A percentile compares a stretch with the other conserved stretches of the same genome.
Evolutionary conservation across 1,140 invertebrate genomes (phyloP).

Genomic region (Kradibia gibbosae): DNA sequence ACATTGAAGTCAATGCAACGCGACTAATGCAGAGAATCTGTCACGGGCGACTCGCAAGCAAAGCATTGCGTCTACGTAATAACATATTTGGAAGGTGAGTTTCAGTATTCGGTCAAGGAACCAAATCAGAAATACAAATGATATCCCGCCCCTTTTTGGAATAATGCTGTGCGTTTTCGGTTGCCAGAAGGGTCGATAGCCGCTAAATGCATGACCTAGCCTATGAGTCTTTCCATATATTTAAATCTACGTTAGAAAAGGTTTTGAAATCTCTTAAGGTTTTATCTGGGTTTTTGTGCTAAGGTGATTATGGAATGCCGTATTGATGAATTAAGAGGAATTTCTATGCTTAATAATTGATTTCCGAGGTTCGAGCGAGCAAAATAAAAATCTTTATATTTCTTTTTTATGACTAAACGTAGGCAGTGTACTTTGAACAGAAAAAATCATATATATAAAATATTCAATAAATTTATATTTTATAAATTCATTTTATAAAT

Average conservation of each 20-base stretch:
- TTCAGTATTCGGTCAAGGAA: not conserved
- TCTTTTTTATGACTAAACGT: too few species aligned
- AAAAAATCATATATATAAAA: too few species aligned
- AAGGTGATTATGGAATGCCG: not conserved
- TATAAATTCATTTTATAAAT: too few species aligned
- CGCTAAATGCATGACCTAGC: not conserved
- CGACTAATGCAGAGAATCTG: not conserved
- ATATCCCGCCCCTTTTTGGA: conserved; percentile 34
- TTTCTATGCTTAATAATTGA: not conserved
- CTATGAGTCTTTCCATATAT: not conserved
- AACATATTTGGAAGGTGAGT: not conserved
- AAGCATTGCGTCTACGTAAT: conserved; percentile 15
- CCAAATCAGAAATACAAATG: conserved; percentile 40
- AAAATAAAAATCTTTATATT: too few species aligned
- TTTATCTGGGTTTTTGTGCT: not conserved
- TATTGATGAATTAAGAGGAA: not conserved
- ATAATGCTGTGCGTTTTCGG: conserved; percentile 3
- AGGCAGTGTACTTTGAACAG: too few species aligned
- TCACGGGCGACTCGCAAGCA: not conserved
- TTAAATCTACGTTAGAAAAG: not conserved
- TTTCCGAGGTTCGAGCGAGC: not conserved
- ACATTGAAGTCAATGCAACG: not conserved
- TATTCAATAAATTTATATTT: too few species aligned
- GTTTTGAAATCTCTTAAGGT: not conserved
- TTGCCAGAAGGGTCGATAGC: not conserved